Evolutionary conservation across 1,140 invertebrate genomes (phyloP), one percentile per base, ranked within the genome.

Genomic region (Drosophila repletoides): DNA sequence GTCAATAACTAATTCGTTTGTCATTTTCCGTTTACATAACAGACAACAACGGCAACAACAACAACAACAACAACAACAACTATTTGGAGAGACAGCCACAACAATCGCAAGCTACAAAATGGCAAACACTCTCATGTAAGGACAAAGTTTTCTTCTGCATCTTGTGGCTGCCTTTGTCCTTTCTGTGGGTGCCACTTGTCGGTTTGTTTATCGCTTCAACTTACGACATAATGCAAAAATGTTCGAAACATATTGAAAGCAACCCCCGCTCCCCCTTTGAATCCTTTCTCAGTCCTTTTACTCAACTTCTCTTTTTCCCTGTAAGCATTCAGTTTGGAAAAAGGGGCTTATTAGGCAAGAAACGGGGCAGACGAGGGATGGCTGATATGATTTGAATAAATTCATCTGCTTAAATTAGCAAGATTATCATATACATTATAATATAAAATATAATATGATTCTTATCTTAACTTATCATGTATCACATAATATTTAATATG

Each of bases 1-100:
- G 80, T 84, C 80, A 84, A 84, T 84, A 84, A 86, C 80, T 84
- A 84, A 84, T 84, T 84, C 80, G 80, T 86, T 84, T 84, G 80
- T 86, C 80, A 84, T 84, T 86, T 84, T 84, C 80, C 80, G 80
- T 86, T 84, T 84, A 65, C 79, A 83, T 83, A 83, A 86, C 80
- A 61, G 53, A 5, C 59, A 63, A 51, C 64, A 69, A 52, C 72
- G 64, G 31, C 58, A 1, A 12, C 24, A 41, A 9, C 15, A 31
- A 15, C 28, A 61, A 17, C 31, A 65, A 28, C 31, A 38, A 15
- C 26, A 65, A 21, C 31, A 45, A 38, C 21, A 55, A 38, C 17
- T 0, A 51, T 19, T n/a, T 17, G 26, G 26, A n/a, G n/a, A n/a
- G n/a, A n/a, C 15, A 58, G 10, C 36, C 56, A 21, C 58, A 60